phyloP scores from a whole-genome alignment of 1,140 invertebrate species.

The Achatina immaculata region DNA sequence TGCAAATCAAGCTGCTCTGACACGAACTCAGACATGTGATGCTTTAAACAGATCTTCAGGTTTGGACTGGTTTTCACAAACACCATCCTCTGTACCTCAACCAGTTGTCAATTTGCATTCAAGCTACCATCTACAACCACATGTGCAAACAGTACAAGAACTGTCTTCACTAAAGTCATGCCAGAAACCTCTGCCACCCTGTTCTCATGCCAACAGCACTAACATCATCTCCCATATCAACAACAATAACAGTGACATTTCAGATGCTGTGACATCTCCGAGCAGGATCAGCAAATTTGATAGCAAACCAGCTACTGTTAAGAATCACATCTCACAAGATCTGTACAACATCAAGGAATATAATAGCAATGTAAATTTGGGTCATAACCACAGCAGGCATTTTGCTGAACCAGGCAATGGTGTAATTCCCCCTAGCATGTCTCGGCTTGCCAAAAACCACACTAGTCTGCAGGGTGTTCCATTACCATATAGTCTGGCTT shows the following conservation, averaged over 20 bases:
- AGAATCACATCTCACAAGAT: too few species aligned
- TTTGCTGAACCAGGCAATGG: too few species aligned
- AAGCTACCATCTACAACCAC: not conserved
- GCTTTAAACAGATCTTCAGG: not conserved
- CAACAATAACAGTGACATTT: too few species aligned
- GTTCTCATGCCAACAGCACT: not conserved
- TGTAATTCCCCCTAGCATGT: not conserved
- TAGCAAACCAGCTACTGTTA: too few species aligned
- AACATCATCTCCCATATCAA: not conserved
- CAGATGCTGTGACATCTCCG: too few species aligned
- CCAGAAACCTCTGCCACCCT: not conserved
- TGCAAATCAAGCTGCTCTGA: not conserved
- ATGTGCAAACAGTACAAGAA: not conserved
- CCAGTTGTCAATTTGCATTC: not conserved
- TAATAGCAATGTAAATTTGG: too few species aligned
- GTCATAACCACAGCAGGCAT: not conserved
- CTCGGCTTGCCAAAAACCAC: not conserved
- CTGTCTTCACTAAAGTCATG: not conserved
- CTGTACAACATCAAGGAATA: too few species aligned
- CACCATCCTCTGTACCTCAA: not conserved
- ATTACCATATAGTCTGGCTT: not conserved
- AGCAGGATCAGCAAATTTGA: too few species aligned
- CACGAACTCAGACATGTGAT: not conserved
- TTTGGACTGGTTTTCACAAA: not conserved
- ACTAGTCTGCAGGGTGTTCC: not conserved